These are phyloP conservation scores for Argopecten irradians DNA, from an alignment of 1,140 invertebrate species.

Conservation along the genomic window DNA sequence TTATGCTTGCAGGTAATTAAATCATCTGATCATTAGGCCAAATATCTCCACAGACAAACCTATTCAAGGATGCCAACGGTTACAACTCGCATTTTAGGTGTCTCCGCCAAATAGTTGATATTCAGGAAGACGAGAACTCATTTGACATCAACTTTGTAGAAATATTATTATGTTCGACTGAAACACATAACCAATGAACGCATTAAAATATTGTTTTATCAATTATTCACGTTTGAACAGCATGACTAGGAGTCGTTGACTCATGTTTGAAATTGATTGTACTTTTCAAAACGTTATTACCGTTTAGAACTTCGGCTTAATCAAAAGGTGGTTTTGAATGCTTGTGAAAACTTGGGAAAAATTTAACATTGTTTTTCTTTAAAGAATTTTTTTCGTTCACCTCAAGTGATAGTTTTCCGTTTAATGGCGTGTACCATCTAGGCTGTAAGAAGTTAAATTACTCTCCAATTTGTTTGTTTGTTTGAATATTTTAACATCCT, in stretches of 20 bases:
- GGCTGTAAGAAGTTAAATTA: too few relatives aligned
- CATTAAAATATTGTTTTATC: background rate
- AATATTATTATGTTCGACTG: background rate
- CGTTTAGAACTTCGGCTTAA: too few relatives aligned
- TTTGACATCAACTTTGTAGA: background rate
- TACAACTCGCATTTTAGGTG: background rate
- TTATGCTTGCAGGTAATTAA: background rate
- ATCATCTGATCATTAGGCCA: background rate
- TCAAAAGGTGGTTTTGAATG: too few relatives aligned
- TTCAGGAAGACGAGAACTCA: background rate
- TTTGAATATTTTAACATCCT: too few relatives aligned
- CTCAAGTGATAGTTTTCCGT: too few relatives aligned
- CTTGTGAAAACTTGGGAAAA: too few relatives aligned
- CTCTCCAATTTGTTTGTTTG: too few relatives aligned
- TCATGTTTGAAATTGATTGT: background rate
- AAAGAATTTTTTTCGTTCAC: too few relatives aligned
- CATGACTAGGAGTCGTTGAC: background rate
- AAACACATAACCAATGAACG: background rate
- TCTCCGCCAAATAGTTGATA: background rate
- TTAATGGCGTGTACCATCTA: too few relatives aligned
- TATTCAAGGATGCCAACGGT: background rate
- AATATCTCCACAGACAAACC: background rate
- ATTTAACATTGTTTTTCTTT: too few relatives aligned
- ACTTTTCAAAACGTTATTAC: background rate
- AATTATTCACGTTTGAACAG: background rate